These are phyloP conservation scores for Nymphalis polychloros DNA, from an alignment of 2,888 invertebrate species.

Conservation along the genomic window DNA sequence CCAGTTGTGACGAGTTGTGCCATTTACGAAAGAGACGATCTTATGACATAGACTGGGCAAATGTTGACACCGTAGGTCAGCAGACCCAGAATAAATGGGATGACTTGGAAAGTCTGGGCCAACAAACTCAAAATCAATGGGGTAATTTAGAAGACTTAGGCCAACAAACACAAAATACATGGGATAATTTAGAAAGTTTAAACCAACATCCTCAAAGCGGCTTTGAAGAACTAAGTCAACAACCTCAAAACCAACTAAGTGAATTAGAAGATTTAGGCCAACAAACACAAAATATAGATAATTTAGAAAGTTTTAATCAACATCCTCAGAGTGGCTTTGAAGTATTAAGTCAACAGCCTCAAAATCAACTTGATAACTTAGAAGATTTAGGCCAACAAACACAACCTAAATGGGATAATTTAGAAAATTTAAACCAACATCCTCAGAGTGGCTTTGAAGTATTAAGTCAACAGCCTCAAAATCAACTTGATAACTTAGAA, in stretches of 20 bases:
- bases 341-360: constrained; percentile 53
- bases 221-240: constrained; percentile 42
- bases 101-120: constrained; percentile 34
- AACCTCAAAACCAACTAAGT: constrained; percentile 37
- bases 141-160: constrained; percentile 44
- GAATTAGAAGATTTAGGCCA: constrained; percentile 46
- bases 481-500: constrained; percentile 43
- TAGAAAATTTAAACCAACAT: constrained; percentile 51
- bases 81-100: constrained; percentile 44
- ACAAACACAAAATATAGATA: constrained; percentile 47
- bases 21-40: constrained; percentile 64
- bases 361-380: constrained; percentile 44
- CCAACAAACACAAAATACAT: constrained; percentile 45
- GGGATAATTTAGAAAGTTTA: constrained; percentile 42
- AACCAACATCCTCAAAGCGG: constrained; percentile 45
- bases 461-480: constrained; percentile 53
- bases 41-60: constrained; percentile 43
- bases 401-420: constrained; percentile 46
- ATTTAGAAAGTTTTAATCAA: constrained; percentile 49
- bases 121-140: constrained; percentile 40
- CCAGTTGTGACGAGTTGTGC: constrained; percentile 58
- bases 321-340: constrained; percentile 43
- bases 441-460: constrained; percentile 42
- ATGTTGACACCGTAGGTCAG: constrained; percentile 39
- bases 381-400: constrained; percentile 48